Evolutionary conservation across 2,888 invertebrate genomes (phyloP), one percentile per base, ranked within the genome.

Genomic region (Branchipolynoe longqiensis): DNA sequence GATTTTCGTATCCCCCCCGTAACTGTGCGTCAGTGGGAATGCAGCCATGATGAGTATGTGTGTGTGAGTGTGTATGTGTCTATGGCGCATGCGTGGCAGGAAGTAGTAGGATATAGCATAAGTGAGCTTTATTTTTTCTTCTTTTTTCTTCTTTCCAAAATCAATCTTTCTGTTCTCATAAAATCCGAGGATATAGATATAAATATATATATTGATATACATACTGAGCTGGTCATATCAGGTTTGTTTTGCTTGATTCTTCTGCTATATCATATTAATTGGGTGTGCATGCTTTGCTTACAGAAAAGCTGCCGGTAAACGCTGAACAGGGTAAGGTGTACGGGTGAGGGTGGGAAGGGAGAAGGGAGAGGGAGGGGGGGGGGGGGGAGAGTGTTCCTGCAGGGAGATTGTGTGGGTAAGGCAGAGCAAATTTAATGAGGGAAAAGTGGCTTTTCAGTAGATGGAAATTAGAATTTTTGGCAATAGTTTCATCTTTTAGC

Each of bases 1-100:
- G 38, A 69, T 69, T 33, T 69, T n/a, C n/a, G n/a, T n/a, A n/a
- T n/a, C n/a, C n/a, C n/a, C n/a, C 69, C 69, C 69, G 38, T 69
- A n/a, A 69, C 38, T 36, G 69, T n/a, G 69, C 69, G 38, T 69
- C 69, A 33, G 38, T 41, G 22, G 48, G 40, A 48, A 78, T 78
- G 78, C 78, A 78, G 41, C 78, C 48, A 69, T 18, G 69, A 69
- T 33, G 69, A 69, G 36, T 69, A n/a, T n/a, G n/a, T n/a, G n/a
- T n/a, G n/a, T n/a, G n/a, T n/a, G n/a, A n/a, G n/a, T n/a, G n/a
- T n/a, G n/a, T n/a, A n/a, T n/a, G n/a, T n/a, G n/a, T n/a, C n/a
- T n/a, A n/a, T 69, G 18, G 69, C 36, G 69, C 69, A 69, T 69
- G 69, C 69, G 33, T 69, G 69, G 69, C n/a, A 69, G 69, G 69